These are phyloP conservation scores for Lepidocyrtinus sp. DNA, from an alignment of 2,888 invertebrate species.

Conservation along the genomic window DNA sequence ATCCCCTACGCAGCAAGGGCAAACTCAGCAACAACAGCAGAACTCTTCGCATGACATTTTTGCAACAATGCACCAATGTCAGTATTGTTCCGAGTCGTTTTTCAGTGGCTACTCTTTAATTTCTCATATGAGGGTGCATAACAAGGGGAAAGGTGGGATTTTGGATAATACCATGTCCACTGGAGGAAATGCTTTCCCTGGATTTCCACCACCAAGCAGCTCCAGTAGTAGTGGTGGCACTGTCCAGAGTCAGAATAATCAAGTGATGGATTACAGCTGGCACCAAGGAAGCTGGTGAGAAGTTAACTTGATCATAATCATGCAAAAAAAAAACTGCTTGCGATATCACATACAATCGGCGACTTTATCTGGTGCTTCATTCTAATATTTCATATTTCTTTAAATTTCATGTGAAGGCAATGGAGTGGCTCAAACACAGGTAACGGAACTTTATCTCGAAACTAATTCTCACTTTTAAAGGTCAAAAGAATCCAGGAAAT, in stretches of 20 bases:
- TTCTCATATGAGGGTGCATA: slow-evolving; percentile 63
- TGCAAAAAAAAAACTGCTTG: too few species aligned
- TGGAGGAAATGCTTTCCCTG: slow-evolving; percentile 58
- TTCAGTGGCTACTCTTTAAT: slow-evolving; percentile 66
- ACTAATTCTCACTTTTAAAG: slow-evolving; percentile 17
- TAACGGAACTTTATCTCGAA: slow-evolving; percentile 32
- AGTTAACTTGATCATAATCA: too few species aligned
- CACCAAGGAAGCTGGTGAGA: slow-evolving; percentile 62
- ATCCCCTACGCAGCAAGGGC: background rate
- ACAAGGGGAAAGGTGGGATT: slow-evolving; percentile 51
- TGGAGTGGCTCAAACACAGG: slow-evolving; percentile 63
- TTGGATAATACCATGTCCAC: slow-evolving; percentile 43
- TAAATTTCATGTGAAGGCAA: slow-evolving; percentile 50
- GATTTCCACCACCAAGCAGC: slow-evolving; percentile 60
- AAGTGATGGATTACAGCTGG: slow-evolving; percentile 65
- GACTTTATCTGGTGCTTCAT: too few species aligned
- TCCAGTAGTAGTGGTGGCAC: slow-evolving; percentile 52
- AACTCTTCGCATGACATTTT: slow-evolving; percentile 47
- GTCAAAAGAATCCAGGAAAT: slow-evolving; percentile 39
- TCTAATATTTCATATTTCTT: slow-evolving; percentile 2
- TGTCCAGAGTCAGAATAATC: slow-evolving; percentile 49
- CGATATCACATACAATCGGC: too few species aligned
- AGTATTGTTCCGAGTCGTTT: slow-evolving; percentile 63
- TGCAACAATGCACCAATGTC: slow-evolving; percentile 62
- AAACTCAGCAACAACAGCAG: slow-evolving; percentile 16